Base-by-base conservation (phyloP, 2,888 invertebrate genomes). In the Rhimphoctona megacephalus region DNA sequence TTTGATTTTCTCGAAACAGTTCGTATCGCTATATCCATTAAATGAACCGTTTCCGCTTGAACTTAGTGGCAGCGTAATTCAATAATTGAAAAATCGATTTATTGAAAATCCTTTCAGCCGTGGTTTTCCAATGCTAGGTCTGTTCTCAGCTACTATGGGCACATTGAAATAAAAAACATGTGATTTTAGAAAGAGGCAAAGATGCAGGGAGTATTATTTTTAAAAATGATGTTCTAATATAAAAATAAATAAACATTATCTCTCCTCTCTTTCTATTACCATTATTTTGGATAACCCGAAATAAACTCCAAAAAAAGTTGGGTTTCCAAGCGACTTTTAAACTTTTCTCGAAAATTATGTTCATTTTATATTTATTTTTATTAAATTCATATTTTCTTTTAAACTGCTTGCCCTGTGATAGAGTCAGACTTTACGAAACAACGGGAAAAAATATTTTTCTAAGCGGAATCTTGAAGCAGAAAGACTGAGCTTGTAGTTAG, bases 381-480 rank as follows among this genome's bases (percentile, higher is more conserved):
- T 70, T 19, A 33, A 19, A 30, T 30, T 22, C 46, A 30, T 30
- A 70, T 70, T 72, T 14, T 57, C 6, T 57, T 39, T 36, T 6
- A 8, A 36, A 57, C 39, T 57, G 1, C 39, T 39, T 14, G 39
- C 22, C 14, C 8, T 33, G 46, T 11, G 30, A 33, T 39, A 14
- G 30, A 14, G 54, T 52, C 33, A 64, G 30, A 22, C 25, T 39
- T 46, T 19, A 64, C 52, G 54, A 67, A 72, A 73, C 25, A 57
- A 64, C 22, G 61, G 46, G 66, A 77, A 70, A 61, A 25, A 64
- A 77, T n/a, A 36, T 72, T 72, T 85, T 73, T 73, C 33, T 66
- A 30, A 17, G 61, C 39, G 11, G 14, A 43, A 77, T 46, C 76
- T 80, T 25, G 74, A 80, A 76, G 39, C 80, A 17, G 49, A 78